These are phyloP conservation scores for Tretioscincus oriximinensis DNA, from an alignment of 2,113 vertebrate species.

Conservation along the genomic window DNA sequence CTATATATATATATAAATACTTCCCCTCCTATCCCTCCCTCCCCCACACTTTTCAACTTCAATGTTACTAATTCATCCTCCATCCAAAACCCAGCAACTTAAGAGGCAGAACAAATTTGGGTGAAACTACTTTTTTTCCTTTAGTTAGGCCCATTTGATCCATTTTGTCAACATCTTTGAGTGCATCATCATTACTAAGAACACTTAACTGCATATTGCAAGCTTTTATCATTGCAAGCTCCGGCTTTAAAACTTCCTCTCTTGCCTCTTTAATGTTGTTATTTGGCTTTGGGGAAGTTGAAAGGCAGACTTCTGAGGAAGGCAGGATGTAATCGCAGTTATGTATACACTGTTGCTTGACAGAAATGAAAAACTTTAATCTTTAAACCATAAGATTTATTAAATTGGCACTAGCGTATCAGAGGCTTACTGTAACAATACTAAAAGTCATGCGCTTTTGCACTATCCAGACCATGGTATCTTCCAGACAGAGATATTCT, in stretches of 20 bases:
- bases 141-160: conserved; percentile 22
- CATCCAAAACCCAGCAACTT: conserved; percentile 27
- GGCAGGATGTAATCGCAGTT: conserved; percentile 8
- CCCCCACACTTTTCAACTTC: conserved; percentile 1
- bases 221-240: conserved; percentile 27
- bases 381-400: not conserved
- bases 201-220: conserved; percentile 30
- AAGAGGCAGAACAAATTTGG: conserved; percentile 7
- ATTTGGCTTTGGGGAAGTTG: not conserved
- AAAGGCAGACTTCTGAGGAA: conserved; percentile 38
- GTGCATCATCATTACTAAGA: conserved; percentile 21
- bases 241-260: not conserved
- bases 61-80: conserved; percentile 13
- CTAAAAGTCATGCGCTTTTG: no score
- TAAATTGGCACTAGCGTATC: not conserved
- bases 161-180: not conserved
- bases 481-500: no score
- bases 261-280: conserved; percentile 37
- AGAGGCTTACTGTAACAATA: no score
- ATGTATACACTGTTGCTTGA: conserved; percentile 34
- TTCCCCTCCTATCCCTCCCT: no score
- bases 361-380: conserved; percentile 28
- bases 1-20: no score
- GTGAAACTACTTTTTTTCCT: not conserved
- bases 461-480: no score